Percentiles rank a stretch among this genome's conserved stretches.
These are phyloP conservation scores for Calliphora vomitoria DNA, from an alignment of 2,888 invertebrate species.

Conservation along the genomic window DNA sequence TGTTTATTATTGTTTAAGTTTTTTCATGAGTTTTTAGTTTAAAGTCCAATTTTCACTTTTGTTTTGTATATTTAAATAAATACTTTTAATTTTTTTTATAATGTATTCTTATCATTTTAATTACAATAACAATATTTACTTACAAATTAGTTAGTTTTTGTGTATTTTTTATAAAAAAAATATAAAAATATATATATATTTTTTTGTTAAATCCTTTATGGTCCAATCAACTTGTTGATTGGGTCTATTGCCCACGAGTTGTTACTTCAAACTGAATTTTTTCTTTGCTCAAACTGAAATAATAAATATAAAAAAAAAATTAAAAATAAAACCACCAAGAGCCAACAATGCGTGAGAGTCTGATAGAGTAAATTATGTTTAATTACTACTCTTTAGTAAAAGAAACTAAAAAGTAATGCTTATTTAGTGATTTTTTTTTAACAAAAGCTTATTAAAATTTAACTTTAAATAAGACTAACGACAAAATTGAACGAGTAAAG, in stretches of 20 bases:
- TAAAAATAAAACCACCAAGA: background rate
- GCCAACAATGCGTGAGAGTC: background rate
- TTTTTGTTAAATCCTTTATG: background rate
- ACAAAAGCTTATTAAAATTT: background rate
- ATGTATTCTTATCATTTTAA: constrained; percentile 42
- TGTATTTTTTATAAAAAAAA: constrained; percentile 12
- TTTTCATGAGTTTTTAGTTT: background rate
- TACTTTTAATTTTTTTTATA: background rate
- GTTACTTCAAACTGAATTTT: constrained; percentile 65
- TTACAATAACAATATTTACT: constrained; percentile 42
- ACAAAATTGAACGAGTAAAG: background rate
- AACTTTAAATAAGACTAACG: background rate
- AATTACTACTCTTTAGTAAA: background rate
- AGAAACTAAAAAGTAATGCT: constrained; percentile 3
- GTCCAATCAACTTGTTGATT: constrained; percentile 35
- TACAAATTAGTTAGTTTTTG: constrained; percentile 48
- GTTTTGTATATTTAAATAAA: constrained; percentile 10
- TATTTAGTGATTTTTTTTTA: constrained; percentile 28
- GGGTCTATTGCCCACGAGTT: constrained; percentile 61
- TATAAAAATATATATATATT: background rate
- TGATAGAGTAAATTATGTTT: constrained; percentile 30
- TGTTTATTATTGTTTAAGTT: background rate
- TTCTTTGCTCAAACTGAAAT: constrained; percentile 46
- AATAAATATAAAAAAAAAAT: constrained; percentile 13
- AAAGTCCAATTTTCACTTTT: constrained; percentile 49